phyloP scores from a whole-genome alignment of 2,888 invertebrate species.

The Noctuana brunneofusca region DNA sequence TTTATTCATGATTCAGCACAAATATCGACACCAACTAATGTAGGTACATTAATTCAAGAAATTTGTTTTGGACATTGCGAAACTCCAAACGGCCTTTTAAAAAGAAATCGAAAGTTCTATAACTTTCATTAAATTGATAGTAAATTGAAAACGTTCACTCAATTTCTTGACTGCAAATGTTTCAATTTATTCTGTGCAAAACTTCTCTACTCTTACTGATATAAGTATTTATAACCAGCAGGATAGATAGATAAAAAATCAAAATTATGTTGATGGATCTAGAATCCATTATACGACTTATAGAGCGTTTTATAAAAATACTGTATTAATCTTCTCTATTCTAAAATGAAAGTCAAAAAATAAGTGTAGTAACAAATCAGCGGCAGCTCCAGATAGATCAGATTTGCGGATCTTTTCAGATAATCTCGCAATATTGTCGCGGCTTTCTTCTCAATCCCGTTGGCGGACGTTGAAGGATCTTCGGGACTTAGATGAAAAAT shows the following conservation, averaged over 20 bases:
- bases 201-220: too few species aligned
- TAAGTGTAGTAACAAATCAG: background rate
- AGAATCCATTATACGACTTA: too few species aligned
- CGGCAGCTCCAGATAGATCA: too few species aligned
- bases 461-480: background rate
- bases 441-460: conserved; percentile 3
- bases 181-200: too few species aligned
- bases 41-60: background rate
- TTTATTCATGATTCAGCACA: too few species aligned
- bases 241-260: too few species aligned
- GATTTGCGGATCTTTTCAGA: background rate
- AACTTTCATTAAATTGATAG: background rate
- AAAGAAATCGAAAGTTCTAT: background rate
- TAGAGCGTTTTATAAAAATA: too few species aligned
- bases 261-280: too few species aligned
- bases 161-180: too few species aligned
- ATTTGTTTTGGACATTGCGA: background rate
- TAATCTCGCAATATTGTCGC: conserved; percentile 17
- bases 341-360: background rate
- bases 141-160: too few species aligned
- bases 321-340: background rate
- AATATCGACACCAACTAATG: too few species aligned
- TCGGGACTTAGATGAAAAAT: background rate
- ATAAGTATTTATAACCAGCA: too few species aligned
- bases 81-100: background rate